A percentile compares a stretch with the other conserved stretches of the same genome.
Evolutionary conservation across 1,140 invertebrate genomes (phyloP).

Genomic region (Magallana angulata): DNA sequence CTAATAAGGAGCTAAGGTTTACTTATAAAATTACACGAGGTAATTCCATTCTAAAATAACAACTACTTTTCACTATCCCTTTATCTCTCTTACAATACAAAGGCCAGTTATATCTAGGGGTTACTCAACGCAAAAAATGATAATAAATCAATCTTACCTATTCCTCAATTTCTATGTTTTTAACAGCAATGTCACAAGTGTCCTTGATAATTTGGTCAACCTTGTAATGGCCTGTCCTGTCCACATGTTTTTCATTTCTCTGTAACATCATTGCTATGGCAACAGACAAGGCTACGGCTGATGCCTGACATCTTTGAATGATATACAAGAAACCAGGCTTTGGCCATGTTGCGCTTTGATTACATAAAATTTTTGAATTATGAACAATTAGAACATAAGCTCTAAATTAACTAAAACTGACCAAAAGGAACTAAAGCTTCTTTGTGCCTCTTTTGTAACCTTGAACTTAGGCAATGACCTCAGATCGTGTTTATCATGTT

Average conservation of each 20-base stretch:
- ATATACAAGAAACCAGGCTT: neutral
- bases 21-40: too few relatives aligned
- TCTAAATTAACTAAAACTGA: neutral
- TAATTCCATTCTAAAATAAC: too few relatives aligned
- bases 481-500: too few relatives aligned
- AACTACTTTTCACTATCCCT: too few relatives aligned
- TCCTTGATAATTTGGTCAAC: conserved; percentile 53
- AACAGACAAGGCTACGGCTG: conserved; percentile 59
- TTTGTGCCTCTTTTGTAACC: too few relatives aligned
- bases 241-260: conserved; percentile 50
- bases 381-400: neutral
- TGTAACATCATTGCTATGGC: conserved; percentile 65
- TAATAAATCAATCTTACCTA: conserved; percentile 35
- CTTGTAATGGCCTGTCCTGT: conserved; percentile 55
- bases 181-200: conserved; percentile 55
- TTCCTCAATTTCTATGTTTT: conserved; percentile 53
- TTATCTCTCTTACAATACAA: too few relatives aligned
- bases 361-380: neutral
- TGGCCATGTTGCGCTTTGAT: neutral
- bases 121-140: too few relatives aligned
- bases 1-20: too few relatives aligned
- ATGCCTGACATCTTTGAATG: conserved; percentile 60
- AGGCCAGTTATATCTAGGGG: too few relatives aligned
- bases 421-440: too few relatives aligned
- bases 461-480: too few relatives aligned